Evolutionary conservation across 2,797 vertebrate genomes (phyloP), one percentile per base, ranked within the genome.

Genomic region (Lagodon rhomboides): DNA sequence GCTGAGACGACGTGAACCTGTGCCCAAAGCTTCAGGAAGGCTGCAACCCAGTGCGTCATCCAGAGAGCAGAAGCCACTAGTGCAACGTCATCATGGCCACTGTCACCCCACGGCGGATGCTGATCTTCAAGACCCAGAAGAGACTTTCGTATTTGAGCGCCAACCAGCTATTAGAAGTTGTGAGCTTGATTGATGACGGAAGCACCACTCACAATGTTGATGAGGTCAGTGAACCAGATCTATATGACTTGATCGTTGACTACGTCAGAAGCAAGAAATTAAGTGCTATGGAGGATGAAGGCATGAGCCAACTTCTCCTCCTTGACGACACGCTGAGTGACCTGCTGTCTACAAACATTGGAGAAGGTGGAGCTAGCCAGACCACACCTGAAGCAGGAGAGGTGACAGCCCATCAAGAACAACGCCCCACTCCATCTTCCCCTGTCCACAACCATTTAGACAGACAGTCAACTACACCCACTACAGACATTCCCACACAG

Each of bases 1-100:
- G 41, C 13, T 1, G 9, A 3, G 17, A 20, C 23, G 1, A 30
- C 23, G 12, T 30, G 15, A 10, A 46, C 12, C 3, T 3, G 4
- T 46, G 30, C 17, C 9, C 12, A 30, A 47, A 69, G 54, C 53
- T 69, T 49, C 55, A 60, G 55, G 68, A 49, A 70, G 25, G 43
- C 44, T 34, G 20, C 13, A 38, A 0, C 22, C 25, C 23, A 25
- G 17, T 17, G 13, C 20, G 25, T 70, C 68, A 70, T 70, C 68
- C 44, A 59, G 68, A 70, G 43, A 70, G 68, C 20, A 0, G 25
- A 58, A 2, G 25, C 3, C 9, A 59, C 68, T 4, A 2, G 44
- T 38, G 1, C 0, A 12, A 70, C 4, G 25, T 12, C 55, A 30
- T 16, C 0, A 59, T 34, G 44, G 18, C 43, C 18, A 58, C 53